Evolutionary conservation across 2,888 invertebrate genomes (phyloP).

Genomic region (Acrocyrtus sp.): DNA sequence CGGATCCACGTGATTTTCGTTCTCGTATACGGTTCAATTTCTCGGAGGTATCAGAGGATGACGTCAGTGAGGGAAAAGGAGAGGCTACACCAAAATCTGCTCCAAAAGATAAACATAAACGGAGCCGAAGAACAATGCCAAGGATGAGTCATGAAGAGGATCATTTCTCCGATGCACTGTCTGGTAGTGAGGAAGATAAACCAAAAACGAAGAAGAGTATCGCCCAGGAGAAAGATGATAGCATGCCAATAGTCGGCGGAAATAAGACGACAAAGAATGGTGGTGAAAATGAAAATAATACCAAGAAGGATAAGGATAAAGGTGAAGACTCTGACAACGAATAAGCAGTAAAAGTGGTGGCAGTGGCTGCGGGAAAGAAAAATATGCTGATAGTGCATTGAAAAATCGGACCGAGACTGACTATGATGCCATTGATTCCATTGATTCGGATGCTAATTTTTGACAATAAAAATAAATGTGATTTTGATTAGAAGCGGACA

Average conservation of each 20-base stretch:
- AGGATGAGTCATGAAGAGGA: slow-evolving; percentile 39
- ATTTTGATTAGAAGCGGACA: too few relatives aligned
- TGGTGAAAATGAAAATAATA: slow-evolving; percentile 23
- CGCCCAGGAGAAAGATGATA: slow-evolving; percentile 13
- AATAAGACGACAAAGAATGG: slow-evolving; percentile 53
- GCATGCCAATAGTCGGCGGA: neutral
- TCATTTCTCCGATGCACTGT: slow-evolving; percentile 39
- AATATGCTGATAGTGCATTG: slow-evolving; percentile 56
- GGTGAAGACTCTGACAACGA: slow-evolving; percentile 43
- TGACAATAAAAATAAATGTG: too few relatives aligned
- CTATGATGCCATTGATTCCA: slow-evolving; percentile 73
- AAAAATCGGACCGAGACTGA: slow-evolving; percentile 74
- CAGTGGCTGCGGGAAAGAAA: slow-evolving; percentile 65
- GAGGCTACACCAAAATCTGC: slow-evolving; percentile 33
- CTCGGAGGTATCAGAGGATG: slow-evolving; percentile 56
- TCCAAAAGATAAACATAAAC: slow-evolving; percentile 33
- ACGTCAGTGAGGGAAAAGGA: slow-evolving; percentile 48
- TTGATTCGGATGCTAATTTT: too few relatives aligned
- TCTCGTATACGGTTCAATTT: too few relatives aligned
- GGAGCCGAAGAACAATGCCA: slow-evolving; percentile 14
- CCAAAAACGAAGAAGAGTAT: slow-evolving; percentile 19
- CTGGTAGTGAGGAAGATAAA: slow-evolving; percentile 45
- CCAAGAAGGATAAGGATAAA: slow-evolving; percentile 16
- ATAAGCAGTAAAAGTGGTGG: slow-evolving; percentile 57
- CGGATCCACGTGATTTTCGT: too few relatives aligned